These are phyloP conservation scores for Pyxicephalus adspersus DNA, from an alignment of 2,113 vertebrate genomes.

Conservation along the genomic window DNA sequence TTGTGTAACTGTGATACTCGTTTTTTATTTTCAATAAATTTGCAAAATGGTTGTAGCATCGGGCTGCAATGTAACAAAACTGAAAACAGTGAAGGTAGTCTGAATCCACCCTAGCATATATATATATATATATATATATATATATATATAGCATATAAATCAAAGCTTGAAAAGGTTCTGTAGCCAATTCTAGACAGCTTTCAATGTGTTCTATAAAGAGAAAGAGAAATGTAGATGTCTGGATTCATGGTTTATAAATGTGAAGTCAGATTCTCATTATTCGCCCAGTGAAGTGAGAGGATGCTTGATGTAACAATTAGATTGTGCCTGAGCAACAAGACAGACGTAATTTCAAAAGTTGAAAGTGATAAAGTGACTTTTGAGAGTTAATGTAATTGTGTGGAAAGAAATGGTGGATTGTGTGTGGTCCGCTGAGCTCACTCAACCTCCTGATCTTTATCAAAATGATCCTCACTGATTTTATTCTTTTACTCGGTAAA, in stretches of 20 bases:
- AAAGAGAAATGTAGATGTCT: not conserved
- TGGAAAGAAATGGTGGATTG: not conserved
- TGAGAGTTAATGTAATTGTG: constrained; percentile 7
- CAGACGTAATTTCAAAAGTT: not conserved
- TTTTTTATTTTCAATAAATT: no score
- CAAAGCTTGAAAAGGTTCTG: no score
- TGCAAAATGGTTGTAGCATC: no score
- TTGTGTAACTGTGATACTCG: no score
- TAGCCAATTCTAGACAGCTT: not conserved
- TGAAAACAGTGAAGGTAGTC: no score
- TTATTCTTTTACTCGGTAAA: not conserved
- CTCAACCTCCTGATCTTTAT: constrained; percentile 31
- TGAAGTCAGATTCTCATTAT: no score
- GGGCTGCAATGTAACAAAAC: no score
- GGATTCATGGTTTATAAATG: no score
- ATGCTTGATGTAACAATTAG: not conserved
- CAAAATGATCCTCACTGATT: not conserved
- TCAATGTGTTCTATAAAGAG: not conserved
- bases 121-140: no score
- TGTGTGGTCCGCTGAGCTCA: not conserved
- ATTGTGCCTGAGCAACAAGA: not conserved
- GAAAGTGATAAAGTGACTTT: constrained; percentile 1
- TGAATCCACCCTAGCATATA: no score
- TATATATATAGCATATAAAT: no score
- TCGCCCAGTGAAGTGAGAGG: no score